A percentile compares a stretch with the other conserved stretches of the same genome.
These are phyloP conservation scores for Chiloscyllium plagiosum DNA, from an alignment of 2,113 vertebrate species.

Conservation along the genomic window DNA sequence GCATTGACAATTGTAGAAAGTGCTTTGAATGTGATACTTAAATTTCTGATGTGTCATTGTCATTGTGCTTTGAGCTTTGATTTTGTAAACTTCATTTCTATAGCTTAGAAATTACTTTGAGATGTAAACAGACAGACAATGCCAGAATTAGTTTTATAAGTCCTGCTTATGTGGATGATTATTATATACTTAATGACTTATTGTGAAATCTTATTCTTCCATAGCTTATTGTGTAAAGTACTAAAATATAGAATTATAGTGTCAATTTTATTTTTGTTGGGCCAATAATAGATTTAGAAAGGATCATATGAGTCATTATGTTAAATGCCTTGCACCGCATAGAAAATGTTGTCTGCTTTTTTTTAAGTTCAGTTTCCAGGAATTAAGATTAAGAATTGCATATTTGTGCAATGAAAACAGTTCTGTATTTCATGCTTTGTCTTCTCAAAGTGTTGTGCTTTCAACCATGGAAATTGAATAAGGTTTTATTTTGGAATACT, in stretches of 20 bases:
- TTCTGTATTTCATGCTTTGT: not conserved
- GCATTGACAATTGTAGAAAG: not conserved
- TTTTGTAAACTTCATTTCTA: not conserved
- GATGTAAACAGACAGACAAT: not conserved
- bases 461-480: not conserved
- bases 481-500: not conserved
- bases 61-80: not conserved
- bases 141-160: not conserved
- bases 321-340: not conserved
- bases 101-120: not conserved
- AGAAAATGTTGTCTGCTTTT: not conserved
- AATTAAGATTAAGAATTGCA: not conserved
- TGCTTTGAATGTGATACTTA: not conserved
- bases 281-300: not conserved
- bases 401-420: not conserved
- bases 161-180: not conserved
- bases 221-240: not conserved
- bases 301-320: not conserved
- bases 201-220: not conserved
- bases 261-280: not conserved
- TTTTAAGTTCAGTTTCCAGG: not conserved
- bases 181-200: not conserved
- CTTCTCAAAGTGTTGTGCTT: not conserved
- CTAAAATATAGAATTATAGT: not conserved
- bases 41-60: not conserved